Conservation (phyloP, 2,888 invertebrate species). For the Epinotia nisella region DNA sequence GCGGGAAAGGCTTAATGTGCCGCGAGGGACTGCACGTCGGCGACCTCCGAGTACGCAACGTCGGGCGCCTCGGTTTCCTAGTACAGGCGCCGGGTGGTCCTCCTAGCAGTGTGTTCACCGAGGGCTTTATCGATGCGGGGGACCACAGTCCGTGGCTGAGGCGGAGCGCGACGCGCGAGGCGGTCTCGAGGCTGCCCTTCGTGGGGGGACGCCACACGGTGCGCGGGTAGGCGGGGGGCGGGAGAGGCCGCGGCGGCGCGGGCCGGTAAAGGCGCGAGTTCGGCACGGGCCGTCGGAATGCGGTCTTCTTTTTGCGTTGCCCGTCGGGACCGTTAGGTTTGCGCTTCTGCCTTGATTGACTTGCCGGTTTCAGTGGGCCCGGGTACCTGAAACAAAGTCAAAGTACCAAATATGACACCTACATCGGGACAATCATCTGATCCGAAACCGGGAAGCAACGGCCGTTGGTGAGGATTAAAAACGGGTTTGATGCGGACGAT, state of each 20-base stretch:
- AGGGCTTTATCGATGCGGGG: background rate
- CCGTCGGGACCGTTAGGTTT: conserved; percentile 46
- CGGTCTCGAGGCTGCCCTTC: conserved; percentile 54
- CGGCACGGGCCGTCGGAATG: conserved; percentile 60
- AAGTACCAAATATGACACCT: too few relatives aligned
- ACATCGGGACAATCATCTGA: too few relatives aligned
- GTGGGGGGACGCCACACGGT: conserved; percentile 54
- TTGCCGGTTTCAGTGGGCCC: conserved; percentile 46
- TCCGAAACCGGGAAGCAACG: too few relatives aligned
- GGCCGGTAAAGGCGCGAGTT: conserved; percentile 73
- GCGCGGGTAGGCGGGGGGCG: conserved; percentile 54
- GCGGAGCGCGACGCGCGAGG: conserved; percentile 54
- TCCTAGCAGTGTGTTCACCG: background rate
- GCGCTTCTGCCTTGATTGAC: conserved; percentile 9
- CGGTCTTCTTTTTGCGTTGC: conserved; percentile 55
- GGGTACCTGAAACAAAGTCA: conserved; percentile 57
- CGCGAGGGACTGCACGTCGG: conserved; percentile 1
- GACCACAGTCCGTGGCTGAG: conserved; percentile 45
- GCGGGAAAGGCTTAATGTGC: background rate
- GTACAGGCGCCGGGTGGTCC: conserved; percentile 35
- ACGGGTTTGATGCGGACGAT: background rate
- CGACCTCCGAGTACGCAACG: background rate
- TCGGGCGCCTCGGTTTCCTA: background rate
- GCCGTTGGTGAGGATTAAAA: background rate
- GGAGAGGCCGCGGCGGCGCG: conserved; percentile 55